These are phyloP conservation scores for Stegana nigrithorax DNA, from an alignment of 2,888 invertebrate genomes.

Conservation along the genomic window DNA sequence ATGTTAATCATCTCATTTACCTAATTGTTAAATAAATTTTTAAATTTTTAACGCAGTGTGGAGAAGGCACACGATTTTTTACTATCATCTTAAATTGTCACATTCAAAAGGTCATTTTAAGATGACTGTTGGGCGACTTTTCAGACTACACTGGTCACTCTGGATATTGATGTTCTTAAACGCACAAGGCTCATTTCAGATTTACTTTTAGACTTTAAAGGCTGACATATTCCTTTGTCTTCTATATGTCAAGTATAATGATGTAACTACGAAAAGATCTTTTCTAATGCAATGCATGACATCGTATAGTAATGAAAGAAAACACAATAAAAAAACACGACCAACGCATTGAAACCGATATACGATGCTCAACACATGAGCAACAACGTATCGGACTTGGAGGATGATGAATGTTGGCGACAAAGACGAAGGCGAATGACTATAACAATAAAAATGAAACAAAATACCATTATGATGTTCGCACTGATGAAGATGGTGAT, in stretches of 20 bases:
- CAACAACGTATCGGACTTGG: too few relatives aligned
- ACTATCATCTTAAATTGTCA: too few relatives aligned
- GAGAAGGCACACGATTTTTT: not conserved
- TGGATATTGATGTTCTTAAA: not conserved
- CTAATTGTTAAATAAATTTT: not conserved
- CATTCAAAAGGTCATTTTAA: too few relatives aligned
- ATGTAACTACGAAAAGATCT: too few relatives aligned
- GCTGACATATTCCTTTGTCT: too few relatives aligned
- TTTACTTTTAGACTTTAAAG: too few relatives aligned
- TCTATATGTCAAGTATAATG: too few relatives aligned
- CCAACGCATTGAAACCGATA: constrained; percentile 12
- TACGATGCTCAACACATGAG: not conserved
- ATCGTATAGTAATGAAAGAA: too few relatives aligned
- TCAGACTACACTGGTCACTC: not conserved
- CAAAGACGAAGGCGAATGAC: not conserved
- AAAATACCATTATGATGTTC: not conserved
- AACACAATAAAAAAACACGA: not conserved
- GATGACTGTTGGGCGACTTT: too few relatives aligned
- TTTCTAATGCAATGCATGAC: too few relatives aligned
- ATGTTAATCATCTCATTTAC: not conserved
- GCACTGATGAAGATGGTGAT: not conserved
- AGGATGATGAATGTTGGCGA: not conserved
- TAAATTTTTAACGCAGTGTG: not conserved
- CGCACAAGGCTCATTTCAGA: not conserved
- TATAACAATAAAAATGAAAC: not conserved